Evolutionary conservation across 2,113 vertebrate species (phyloP).

Genomic region (Crypturellus undulatus): DNA sequence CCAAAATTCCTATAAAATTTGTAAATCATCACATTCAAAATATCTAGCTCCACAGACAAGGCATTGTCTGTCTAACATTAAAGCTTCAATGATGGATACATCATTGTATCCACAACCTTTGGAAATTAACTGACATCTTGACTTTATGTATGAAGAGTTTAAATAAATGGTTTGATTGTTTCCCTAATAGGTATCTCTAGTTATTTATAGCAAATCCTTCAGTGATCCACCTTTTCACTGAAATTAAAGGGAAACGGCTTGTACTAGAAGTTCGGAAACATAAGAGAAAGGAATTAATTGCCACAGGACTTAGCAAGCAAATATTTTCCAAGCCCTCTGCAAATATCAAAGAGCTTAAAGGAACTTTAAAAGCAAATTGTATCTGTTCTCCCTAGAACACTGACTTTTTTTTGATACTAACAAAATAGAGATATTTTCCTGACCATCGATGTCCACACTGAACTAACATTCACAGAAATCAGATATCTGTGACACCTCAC

Average conservation of each 20-base stretch:
- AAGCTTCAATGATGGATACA: background rate
- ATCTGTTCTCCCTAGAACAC: background rate
- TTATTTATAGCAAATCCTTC: background rate
- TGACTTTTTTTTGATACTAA: background rate
- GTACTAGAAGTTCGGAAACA: background rate
- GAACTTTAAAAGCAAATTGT: background rate
- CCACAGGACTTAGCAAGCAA: background rate
- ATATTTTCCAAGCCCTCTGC: background rate
- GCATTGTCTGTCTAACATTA: background rate
- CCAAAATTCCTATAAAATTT: background rate
- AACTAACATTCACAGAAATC: background rate
- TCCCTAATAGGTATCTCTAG: background rate
- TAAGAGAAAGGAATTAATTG: background rate
- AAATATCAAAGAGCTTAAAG: background rate
- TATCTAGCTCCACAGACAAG: background rate
- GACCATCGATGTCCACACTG: background rate
- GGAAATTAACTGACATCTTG: background rate
- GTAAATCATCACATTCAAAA: background rate
- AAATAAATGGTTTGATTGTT: background rate
- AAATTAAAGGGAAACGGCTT: background rate
- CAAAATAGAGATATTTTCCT: background rate
- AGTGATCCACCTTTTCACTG: background rate
- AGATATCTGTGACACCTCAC: fast-evolving
- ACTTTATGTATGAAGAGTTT: background rate
- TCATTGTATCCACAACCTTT: no score